phyloP scores from a whole-genome alignment of 2,113 vertebrate genomes.

The Panthera uncia region DNA sequence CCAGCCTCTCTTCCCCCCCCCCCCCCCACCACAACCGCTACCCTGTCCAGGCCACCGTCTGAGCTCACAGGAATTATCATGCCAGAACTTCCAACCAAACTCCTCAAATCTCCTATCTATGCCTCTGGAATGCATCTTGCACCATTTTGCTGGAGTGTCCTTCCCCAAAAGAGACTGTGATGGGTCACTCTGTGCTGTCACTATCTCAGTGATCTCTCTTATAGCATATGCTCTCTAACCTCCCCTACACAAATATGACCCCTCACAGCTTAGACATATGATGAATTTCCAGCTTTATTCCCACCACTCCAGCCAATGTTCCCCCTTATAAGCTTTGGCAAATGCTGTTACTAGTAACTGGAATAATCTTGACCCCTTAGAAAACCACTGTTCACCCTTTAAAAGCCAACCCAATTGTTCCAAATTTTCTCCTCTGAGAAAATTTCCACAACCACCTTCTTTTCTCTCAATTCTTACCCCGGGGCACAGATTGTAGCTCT shows the following conservation, averaged over 20 bases:
- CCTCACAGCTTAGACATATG: not conserved
- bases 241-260: not conserved
- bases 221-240: not conserved
- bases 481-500: not conserved
- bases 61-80: fast-evolving
- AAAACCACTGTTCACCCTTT: not conserved
- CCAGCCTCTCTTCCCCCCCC: not conserved
- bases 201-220: not conserved
- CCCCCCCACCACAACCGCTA: not conserved
- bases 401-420: not conserved
- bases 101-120: not conserved
- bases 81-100: too few relatives aligned
- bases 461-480: not conserved
- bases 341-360: not conserved
- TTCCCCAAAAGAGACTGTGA: not conserved
- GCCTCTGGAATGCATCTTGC: not conserved
- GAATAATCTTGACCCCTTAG: not conserved
- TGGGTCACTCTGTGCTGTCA: too few relatives aligned
- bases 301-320: not conserved
- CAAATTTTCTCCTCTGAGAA: not conserved
- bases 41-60: not conserved
- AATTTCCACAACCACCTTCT: not conserved
- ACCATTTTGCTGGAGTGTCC: not conserved
- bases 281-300: not conserved
- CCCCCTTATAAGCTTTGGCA: not conserved